phyloP scores from a whole-genome alignment of 2,797 vertebrate species.

The Pagetopsis macropterus region DNA sequence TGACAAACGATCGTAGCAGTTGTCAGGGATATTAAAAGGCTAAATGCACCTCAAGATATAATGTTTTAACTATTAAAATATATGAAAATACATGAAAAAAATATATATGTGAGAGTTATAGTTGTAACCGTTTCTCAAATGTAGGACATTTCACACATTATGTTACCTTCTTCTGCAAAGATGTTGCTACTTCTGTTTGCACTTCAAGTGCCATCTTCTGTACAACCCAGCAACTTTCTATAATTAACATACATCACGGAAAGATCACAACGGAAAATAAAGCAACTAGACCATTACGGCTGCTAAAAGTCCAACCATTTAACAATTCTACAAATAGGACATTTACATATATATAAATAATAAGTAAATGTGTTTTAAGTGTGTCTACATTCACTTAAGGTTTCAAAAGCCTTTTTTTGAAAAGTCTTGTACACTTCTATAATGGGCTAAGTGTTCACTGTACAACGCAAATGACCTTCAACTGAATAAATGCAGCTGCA shows the following conservation, averaged over 20 bases:
- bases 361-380: not conserved
- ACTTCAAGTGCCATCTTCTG: conserved; percentile 22
- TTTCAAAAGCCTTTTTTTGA: not conserved
- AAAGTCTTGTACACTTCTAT: not conserved
- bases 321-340: conserved; percentile 3
- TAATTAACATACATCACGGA: conserved; percentile 28
- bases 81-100: not conserved
- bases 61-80: too few species aligned
- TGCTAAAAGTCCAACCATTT: not conserved
- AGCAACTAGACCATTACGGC: conserved; percentile 19
- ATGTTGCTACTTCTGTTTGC: conserved; percentile 15
- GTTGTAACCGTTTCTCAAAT: not conserved
- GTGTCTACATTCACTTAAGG: not conserved
- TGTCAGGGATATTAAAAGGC: not conserved
- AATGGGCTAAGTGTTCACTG: not conserved
- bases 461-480: not conserved
- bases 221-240: conserved; percentile 40
- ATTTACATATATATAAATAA: not conserved
- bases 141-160: not conserved
- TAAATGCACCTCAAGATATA: not conserved
- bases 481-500: not conserved
- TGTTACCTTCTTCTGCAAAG: conserved; percentile 20
- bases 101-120: not conserved
- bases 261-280: not conserved
- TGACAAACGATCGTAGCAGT: not conserved